phyloP scores from a whole-genome alignment of 2,888 invertebrate species.

The Dione vanillae region DNA sequence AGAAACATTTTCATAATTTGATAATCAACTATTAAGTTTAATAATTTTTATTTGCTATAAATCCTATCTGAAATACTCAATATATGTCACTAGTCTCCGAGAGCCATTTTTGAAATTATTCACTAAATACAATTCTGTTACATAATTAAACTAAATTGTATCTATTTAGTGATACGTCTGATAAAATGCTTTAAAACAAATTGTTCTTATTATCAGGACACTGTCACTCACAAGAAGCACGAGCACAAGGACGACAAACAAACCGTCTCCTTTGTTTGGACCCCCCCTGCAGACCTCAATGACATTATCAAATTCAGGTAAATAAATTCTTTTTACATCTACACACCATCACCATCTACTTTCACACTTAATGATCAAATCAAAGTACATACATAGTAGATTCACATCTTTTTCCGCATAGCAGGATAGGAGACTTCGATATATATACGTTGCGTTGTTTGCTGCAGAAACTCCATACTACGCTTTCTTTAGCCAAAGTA shows the following conservation, averaged over 20 bases:
- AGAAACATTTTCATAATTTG: neutral
- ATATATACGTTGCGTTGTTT: no score
- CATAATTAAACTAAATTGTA: no score
- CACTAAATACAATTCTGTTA: no score
- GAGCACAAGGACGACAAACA: slow-evolving; percentile 82
- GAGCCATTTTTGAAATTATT: no score
- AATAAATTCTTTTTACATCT: slow-evolving; percentile 53
- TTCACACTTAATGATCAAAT: neutral
- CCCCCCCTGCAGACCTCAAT: slow-evolving; percentile 85
- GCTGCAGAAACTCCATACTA: no score
- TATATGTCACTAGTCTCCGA: no score
- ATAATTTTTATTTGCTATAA: neutral
- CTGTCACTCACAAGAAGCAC: slow-evolving; percentile 88
- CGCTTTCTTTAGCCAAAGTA: no score
- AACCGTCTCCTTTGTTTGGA: slow-evolving; percentile 85
- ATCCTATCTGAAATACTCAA: no score
- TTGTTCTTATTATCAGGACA: slow-evolving; percentile 76
- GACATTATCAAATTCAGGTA: slow-evolving; percentile 87
- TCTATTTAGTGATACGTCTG: no score
- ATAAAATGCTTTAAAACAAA: neutral
- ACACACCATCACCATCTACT: neutral
- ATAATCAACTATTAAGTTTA: neutral
- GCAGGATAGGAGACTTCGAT: no score
- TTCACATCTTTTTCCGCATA: neutral
- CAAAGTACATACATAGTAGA: neutral